Percentiles rank a stretch among this genome's conserved stretches.
phyloP scores from a whole-genome alignment of 2,797 vertebrate species.

The Lepilemur septentrionalis region DNA sequence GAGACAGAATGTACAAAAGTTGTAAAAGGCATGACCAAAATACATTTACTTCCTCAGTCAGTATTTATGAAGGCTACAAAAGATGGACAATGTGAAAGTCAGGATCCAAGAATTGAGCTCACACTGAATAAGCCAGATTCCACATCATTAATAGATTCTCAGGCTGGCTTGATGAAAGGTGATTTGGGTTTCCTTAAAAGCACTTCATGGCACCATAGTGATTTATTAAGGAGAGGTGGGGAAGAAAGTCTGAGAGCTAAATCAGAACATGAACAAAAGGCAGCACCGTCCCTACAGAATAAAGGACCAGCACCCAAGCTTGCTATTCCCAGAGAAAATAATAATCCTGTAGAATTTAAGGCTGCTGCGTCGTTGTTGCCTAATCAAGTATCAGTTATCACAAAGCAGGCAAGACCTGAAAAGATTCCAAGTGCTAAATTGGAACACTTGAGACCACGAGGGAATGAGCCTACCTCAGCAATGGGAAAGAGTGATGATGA shows the following conservation, averaged over 20 bases:
- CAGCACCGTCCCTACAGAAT: background rate
- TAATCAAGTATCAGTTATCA: slow-evolving; percentile 68
- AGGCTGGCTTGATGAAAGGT: background rate
- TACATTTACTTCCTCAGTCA: background rate
- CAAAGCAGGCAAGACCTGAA: slow-evolving; percentile 60
- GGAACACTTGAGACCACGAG: background rate
- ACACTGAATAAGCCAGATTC: background rate
- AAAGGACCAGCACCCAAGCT: fast-evolving
- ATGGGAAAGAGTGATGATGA: background rate
- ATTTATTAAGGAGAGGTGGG: background rate
- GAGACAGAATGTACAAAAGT: background rate
- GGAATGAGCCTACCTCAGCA: background rate
- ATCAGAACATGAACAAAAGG: background rate
- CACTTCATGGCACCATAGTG: slow-evolving; percentile 41
- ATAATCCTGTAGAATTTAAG: background rate
- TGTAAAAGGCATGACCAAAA: background rate
- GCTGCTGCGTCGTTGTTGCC: background rate
- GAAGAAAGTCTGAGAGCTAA: background rate
- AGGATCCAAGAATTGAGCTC: background rate
- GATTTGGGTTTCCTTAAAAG: background rate
- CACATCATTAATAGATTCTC: background rate
- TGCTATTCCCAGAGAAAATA: fast-evolving
- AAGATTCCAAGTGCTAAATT: fast-evolving
- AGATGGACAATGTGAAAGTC: slow-evolving; percentile 33
- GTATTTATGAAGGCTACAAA: slow-evolving; percentile 1